Evolutionary conservation across 2,888 invertebrate genomes (phyloP).

Genomic region (Tetranychus piercei): DNA sequence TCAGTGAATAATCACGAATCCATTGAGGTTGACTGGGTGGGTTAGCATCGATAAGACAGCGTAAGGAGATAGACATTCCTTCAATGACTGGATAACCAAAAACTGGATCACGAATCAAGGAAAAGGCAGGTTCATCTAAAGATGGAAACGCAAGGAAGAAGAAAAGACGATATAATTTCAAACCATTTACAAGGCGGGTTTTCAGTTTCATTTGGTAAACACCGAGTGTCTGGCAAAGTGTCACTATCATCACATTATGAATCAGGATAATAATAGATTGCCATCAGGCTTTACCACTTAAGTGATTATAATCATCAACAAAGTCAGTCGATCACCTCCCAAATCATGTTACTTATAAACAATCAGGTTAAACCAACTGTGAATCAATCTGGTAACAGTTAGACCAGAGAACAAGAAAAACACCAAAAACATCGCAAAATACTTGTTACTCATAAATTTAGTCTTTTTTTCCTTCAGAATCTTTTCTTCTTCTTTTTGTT

Average conservation of each 20-base stretch:
- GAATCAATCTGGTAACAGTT: neutral
- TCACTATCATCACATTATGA: neutral
- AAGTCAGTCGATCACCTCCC: neutral
- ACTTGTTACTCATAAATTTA: neutral
- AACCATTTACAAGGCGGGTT: too few relatives aligned
- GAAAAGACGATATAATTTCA: neutral
- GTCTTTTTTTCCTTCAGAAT: neutral
- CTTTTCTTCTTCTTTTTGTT: neutral
- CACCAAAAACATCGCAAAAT: neutral
- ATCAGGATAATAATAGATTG: neutral
- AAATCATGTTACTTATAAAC: neutral
- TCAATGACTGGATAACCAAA: constrained; percentile 72
- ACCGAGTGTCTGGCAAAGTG: neutral
- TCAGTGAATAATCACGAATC: constrained; percentile 40
- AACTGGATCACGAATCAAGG: constrained; percentile 76
- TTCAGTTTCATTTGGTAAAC: too few relatives aligned
- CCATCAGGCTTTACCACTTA: neutral
- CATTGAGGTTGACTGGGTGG: constrained; percentile 66
- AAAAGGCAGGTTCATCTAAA: constrained; percentile 56
- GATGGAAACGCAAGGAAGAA: neutral
- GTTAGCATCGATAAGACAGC: constrained; percentile 81
- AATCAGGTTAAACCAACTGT: neutral
- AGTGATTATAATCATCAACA: neutral
- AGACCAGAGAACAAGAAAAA: neutral
- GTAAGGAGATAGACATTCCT: constrained; percentile 64